A percentile compares a stretch with the other conserved stretches of the same genome.
These are phyloP conservation scores for Hartigia nigra DNA, from an alignment of 2,888 invertebrate genomes.

Conservation along the genomic window DNA sequence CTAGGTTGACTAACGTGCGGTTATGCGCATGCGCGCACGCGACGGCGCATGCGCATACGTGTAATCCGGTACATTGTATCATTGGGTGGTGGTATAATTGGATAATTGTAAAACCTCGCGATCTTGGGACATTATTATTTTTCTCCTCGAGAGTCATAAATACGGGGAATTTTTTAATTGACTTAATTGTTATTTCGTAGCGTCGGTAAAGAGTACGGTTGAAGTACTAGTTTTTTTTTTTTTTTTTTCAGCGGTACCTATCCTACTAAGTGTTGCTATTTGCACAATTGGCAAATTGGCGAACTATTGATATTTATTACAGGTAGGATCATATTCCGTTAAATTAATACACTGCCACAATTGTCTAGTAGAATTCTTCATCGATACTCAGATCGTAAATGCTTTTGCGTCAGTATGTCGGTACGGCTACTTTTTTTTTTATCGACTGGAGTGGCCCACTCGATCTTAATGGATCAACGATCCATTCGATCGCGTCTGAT, in stretches of 20 bases:
- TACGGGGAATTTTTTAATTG: too few relatives aligned
- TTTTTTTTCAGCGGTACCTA: not conserved
- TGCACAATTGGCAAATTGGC: not conserved
- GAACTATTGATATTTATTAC: not conserved
- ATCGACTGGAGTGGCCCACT: not conserved
- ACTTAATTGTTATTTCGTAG: not conserved
- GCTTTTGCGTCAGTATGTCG: not conserved
- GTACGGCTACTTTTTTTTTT: not conserved
- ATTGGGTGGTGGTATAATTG: not conserved
- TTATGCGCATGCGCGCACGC: not conserved
- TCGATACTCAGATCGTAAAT: not conserved
- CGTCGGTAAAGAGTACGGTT: not conserved
- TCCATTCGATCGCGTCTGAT: not conserved
- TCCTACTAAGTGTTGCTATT: not conserved
- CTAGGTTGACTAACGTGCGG: slow-evolving; percentile 27
- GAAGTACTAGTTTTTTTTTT: not conserved
- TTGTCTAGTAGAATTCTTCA: not conserved
- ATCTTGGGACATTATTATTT: not conserved
- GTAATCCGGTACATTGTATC: not conserved
- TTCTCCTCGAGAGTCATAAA: not conserved
- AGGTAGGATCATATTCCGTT: not conserved
- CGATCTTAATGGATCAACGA: not conserved
- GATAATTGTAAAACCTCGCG: not conserved
- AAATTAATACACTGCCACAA: not conserved
- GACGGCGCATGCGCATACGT: not conserved